phyloP scores from a whole-genome alignment of 2,113 vertebrate species.

The Gavialis gangeticus region DNA sequence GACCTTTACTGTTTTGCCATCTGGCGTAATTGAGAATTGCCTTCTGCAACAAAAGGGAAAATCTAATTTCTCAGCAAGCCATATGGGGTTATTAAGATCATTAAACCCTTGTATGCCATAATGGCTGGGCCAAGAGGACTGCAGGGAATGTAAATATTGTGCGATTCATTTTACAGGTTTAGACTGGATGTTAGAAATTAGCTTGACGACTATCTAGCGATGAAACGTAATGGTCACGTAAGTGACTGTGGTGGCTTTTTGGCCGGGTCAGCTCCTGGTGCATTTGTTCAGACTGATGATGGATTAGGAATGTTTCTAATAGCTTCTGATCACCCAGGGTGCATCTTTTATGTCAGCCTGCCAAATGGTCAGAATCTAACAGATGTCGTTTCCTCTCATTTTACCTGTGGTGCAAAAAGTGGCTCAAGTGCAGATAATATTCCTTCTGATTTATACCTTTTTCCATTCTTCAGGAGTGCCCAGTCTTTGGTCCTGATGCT shows the following conservation, averaged over 20 bases:
- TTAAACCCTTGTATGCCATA: constrained; percentile 66
- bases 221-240: constrained; percentile 58
- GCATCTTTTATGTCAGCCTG: constrained; percentile 18
- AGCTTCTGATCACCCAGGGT: constrained; percentile 37
- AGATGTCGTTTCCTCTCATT: background rate
- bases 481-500: background rate
- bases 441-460: too few species aligned
- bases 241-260: constrained; percentile 11
- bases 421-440: background rate
- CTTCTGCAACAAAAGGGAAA: constrained; percentile 70
- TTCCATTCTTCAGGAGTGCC: background rate
- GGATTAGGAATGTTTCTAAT: constrained; percentile 21
- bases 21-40: constrained; percentile 72
- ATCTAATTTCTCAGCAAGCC: constrained; percentile 74
- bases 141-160: constrained; percentile 46
- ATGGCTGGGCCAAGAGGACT: constrained; percentile 58
- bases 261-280: constrained; percentile 10
- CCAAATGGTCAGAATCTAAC: background rate
- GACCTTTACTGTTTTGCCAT: constrained; percentile 74
- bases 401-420: constrained; percentile 14
- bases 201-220: constrained; percentile 51
- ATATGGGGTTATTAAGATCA: constrained; percentile 74
- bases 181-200: constrained; percentile 38
- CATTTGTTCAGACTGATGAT: constrained; percentile 33
- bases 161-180: constrained; percentile 62